Base-by-base conservation (phyloP, 2,797 vertebrate genomes). In the Melanogrammus aeglefinus region DNA sequence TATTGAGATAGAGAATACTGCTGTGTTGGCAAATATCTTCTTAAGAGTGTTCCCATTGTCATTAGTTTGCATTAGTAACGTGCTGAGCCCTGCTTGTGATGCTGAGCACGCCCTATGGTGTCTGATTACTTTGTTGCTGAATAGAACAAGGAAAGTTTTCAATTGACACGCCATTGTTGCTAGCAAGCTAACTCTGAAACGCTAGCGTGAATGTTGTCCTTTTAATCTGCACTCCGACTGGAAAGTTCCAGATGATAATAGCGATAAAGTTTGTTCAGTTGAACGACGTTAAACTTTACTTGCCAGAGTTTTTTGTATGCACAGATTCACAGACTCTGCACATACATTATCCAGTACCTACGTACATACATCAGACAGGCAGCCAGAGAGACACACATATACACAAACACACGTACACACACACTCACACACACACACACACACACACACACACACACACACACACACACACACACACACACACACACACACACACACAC, bases 401-500 rank as follows among this genome's bases (percentile, higher is more conserved):
- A 69, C 63, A 69, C 2, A 69, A 2, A 69, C n/a, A 69, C 63
- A 69, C 63, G 27, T 21, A 69, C n/a, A 69, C 63, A 69, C 63
- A 69, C 21, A 69, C 63, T n/a, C 63, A 69, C 2, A 69, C 0
- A 69, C n/a, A 69, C 63, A 69, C 63, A 69, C n/a, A 69, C n/a
- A 69, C 63, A 70, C 6, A 70, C 66, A 70, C 66, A 70, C 7
- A 69, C 6, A 69, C 63, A 69, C 2, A 69, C 0, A 69, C n/a
- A 69, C 63, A 69, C 63, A 69, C n/a, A 69, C n/a, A 69, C 63
- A 69, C n/a, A 70, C 6, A 70, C 66, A 70, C 66, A 70, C 7
- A 69, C 6, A 69, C 63, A 69, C 2, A 69, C 0, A 69, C n/a
- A 69, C 63, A 69, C 63, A 69, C n/a, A 69, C n/a, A 69, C 63